Percentiles rank a stretch among this genome's conserved stretches.
phyloP scores from a whole-genome alignment of 1,140 invertebrate species.

The Papilio xuthus region DNA sequence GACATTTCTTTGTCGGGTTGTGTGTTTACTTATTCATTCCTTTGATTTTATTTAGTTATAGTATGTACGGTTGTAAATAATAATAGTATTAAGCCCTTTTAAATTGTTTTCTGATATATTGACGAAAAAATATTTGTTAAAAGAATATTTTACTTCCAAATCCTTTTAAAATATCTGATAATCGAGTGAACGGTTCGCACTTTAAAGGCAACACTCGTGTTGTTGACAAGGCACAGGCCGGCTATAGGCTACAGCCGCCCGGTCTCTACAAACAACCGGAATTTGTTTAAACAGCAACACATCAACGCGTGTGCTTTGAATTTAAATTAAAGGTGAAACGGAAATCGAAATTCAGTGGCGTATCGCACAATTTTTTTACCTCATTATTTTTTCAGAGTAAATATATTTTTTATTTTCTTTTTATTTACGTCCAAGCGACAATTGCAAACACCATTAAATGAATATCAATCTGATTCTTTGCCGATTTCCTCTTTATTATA shows the following conservation, averaged over 20 bases:
- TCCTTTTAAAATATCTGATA: neutral
- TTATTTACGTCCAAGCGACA: neutral
- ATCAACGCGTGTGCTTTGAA: conserved; percentile 67
- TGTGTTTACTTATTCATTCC: conserved; percentile 2
- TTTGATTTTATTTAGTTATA: conserved; percentile 10
- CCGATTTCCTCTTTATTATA: neutral
- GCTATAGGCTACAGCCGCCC: conserved; percentile 46
- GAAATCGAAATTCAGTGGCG: conserved; percentile 61
- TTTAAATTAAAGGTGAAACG: conserved; percentile 66
- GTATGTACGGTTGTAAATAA: neutral
- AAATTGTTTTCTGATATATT: neutral
- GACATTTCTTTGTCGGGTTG: neutral
- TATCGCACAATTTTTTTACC: conserved; percentile 53
- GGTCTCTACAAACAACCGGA: conserved; percentile 64
- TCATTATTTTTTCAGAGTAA: conserved; percentile 42
- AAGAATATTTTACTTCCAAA: neutral
- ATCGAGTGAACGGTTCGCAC: conserved; percentile 21
- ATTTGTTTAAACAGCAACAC: conserved; percentile 70
- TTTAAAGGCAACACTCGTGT: conserved; percentile 29
- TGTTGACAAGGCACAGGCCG: conserved; percentile 52
- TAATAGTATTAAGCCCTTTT: neutral
- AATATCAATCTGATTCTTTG: neutral
- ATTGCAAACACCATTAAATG: neutral
- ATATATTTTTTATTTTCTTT: neutral
- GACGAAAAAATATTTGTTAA: neutral